These are phyloP conservation scores for Potamarius usumacintae DNA, from an alignment of 2,113 vertebrate species.

Conservation along the genomic window DNA sequence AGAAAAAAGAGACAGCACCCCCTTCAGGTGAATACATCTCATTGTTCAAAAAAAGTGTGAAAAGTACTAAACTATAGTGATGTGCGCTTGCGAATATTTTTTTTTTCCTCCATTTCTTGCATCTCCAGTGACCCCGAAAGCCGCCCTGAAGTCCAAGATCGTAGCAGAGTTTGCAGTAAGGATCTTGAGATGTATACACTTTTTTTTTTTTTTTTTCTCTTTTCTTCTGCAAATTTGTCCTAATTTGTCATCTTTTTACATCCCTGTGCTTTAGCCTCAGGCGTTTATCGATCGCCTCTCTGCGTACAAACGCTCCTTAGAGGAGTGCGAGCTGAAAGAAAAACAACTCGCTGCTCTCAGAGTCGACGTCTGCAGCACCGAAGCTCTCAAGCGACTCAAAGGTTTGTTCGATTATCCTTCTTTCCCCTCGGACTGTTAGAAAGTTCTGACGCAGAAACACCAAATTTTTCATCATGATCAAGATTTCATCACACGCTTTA, in stretches of 20 bases:
- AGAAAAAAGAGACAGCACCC: conserved; percentile 65
- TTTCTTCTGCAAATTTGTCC: background rate
- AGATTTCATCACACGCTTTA: no score
- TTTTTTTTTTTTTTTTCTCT: background rate
- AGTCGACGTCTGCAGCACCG: conserved; percentile 91
- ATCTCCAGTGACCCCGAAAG: conserved; percentile 83
- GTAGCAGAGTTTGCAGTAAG: conserved; percentile 95
- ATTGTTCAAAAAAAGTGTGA: background rate
- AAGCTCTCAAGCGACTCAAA: conserved; percentile 94
- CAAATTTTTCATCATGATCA: no score
- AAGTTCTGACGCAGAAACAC: background rate
- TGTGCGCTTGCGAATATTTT: background rate
- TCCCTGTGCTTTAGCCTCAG: conserved; percentile 76
- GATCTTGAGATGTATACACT: conserved; percentile 22
- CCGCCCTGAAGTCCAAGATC: conserved; percentile 94
- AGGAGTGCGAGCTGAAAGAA: conserved; percentile 90
- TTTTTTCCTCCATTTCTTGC: conserved; percentile 11
- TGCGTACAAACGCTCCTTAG: conserved; percentile 77
- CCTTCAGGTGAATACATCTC: conserved; percentile 56
- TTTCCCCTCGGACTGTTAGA: background rate
- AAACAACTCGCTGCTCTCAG: conserved; percentile 90
- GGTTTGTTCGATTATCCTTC: conserved; percentile 60
- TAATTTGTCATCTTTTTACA: background rate
- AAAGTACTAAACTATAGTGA: background rate
- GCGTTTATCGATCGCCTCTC: conserved; percentile 86